Conservation (phyloP, 2,113 vertebrate species). For the Lanius ludovicianus region DNA sequence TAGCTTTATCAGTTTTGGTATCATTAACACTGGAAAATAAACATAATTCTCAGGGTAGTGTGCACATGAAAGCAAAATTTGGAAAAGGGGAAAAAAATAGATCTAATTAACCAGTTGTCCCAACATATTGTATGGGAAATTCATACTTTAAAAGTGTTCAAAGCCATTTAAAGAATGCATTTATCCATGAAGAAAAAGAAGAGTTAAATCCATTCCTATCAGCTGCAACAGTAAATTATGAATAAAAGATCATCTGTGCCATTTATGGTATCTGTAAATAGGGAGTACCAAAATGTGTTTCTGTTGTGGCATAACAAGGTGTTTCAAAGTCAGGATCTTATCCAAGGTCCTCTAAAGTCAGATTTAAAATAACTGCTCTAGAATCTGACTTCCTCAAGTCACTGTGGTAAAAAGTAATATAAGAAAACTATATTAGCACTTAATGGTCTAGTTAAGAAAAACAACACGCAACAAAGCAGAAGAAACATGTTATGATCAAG, state of each 20-base stretch:
- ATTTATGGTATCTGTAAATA: not conserved
- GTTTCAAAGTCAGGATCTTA: not conserved
- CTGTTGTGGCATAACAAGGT: not conserved
- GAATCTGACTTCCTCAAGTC: not conserved
- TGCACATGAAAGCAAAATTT: not conserved
- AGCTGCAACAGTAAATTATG: not conserved
- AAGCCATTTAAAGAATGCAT: not conserved
- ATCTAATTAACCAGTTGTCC: not conserved
- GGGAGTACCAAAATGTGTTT: not conserved
- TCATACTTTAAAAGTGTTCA: not conserved
- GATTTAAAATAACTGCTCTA: not conserved
- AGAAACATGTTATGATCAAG: not conserved
- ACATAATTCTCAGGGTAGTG: not conserved
- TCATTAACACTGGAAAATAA: not conserved
- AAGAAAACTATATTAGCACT: not conserved
- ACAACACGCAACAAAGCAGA: not conserved
- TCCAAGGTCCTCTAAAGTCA: not conserved
- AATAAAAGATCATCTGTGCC: constrained; percentile 3
- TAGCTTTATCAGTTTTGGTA: not conserved
- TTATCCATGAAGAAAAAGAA: not conserved
- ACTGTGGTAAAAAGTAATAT: not conserved
- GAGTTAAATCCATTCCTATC: not conserved
- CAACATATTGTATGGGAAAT: not conserved
- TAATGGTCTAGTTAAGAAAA: not conserved
- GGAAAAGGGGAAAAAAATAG: not conserved